Conservation (phyloP, 2,113 vertebrate genomes). For the Oreochromis spilurus region DNA sequence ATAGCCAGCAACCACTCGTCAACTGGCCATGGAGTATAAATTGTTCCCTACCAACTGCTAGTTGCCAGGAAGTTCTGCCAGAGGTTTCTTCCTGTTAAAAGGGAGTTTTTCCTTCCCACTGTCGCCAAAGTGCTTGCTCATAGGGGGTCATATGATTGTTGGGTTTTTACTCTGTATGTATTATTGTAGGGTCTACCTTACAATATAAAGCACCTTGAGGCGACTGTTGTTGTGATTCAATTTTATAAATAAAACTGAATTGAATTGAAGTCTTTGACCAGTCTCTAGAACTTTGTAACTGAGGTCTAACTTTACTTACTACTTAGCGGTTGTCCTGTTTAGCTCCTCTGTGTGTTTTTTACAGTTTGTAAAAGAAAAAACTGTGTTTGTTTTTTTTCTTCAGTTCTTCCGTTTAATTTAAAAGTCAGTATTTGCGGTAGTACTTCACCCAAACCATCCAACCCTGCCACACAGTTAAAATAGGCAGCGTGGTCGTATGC, state of each 20-base stretch:
- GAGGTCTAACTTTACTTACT: background rate
- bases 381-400: accelerated
- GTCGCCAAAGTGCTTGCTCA: accelerated
- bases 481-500: accelerated
- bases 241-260: background rate
- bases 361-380: background rate
- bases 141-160: accelerated
- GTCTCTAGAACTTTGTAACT: background rate
- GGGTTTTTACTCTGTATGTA: too few species aligned
- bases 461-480: background rate
- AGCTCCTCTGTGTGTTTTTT: background rate
- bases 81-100: background rate
- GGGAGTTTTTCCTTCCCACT: background rate
- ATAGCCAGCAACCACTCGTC: background rate
- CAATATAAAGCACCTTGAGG: background rate
- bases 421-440: background rate
- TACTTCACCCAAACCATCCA: background rate
- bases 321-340: accelerated
- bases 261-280: background rate
- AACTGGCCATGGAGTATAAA: accelerated
- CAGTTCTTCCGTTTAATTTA: background rate
- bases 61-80: background rate
- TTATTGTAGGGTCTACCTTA: background rate
- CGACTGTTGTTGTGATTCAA: background rate
- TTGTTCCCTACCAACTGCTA: background rate